Conservation (phyloP, 2,797 vertebrate genomes). For the Natrix natrix region DNA sequence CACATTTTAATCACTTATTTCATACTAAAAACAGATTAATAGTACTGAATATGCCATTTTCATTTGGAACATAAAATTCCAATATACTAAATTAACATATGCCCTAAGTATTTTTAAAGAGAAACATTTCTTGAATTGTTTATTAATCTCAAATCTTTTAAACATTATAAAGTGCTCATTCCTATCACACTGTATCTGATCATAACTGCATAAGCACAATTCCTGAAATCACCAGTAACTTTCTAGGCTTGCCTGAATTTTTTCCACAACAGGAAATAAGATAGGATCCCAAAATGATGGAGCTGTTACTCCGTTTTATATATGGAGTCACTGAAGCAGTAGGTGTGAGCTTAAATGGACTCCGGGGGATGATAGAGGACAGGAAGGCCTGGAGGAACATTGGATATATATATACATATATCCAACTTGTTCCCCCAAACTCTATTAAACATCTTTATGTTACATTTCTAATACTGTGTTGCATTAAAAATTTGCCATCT, state of each 20-base stretch:
- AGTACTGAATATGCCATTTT: slow-evolving; percentile 40
- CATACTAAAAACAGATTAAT: slow-evolving; percentile 48
- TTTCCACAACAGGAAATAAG: slow-evolving; percentile 62
- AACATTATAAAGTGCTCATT: slow-evolving; percentile 49
- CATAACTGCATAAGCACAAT: slow-evolving; percentile 61
- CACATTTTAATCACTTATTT: slow-evolving; percentile 59
- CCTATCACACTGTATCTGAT: slow-evolving; percentile 64
- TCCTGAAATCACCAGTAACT: slow-evolving; percentile 57
- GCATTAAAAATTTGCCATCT: slow-evolving; percentile 31
- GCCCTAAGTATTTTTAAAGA: slow-evolving; percentile 13
- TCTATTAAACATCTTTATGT: slow-evolving; percentile 55
- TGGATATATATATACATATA: not conserved
- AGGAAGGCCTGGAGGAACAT: no score
- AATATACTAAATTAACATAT: slow-evolving; percentile 6
- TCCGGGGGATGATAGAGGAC: no score
- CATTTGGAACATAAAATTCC: slow-evolving; percentile 19
- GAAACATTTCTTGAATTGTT: slow-evolving; percentile 4
- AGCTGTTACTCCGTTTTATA: not conserved
- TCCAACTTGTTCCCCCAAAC: slow-evolving; percentile 42
- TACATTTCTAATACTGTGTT: not conserved
- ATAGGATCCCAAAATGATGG: slow-evolving; percentile 37
- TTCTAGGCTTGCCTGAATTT: slow-evolving; percentile 62
- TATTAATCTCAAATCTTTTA: slow-evolving; percentile 19
- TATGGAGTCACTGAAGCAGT: no score
- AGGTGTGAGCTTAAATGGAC: no score